Base-by-base conservation (phyloP, 1,140 invertebrate species). In the Himalopsyche phryganea region DNA sequence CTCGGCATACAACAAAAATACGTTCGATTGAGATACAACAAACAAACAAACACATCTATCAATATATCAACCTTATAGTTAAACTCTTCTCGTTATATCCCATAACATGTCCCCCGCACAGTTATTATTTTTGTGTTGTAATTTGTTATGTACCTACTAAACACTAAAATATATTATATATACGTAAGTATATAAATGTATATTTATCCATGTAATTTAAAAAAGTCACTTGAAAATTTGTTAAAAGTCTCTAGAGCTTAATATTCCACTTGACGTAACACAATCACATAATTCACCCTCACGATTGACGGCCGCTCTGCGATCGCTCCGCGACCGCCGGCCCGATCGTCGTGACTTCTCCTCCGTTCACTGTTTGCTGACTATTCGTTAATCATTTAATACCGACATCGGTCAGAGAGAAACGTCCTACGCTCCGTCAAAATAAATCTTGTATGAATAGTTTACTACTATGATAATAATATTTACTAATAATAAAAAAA, bases 81-180 rank as follows among this genome's bases (percentile, higher is more conserved):
- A 59, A 50, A 49, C 57, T 63, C 61, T 58, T 63, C 61, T 63
- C 61, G 42, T 59, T 55, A 49, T 59, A 56, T 56, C 56, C 35
- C 46, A 18, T 55, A 49, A 33, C 28, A 50, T 56, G 56, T 51
- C 53, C 44, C 47, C 38, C 57, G 52, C 61, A 60, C 51, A 59
- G 61, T 58, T 51, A 55, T 40, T 47, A 28, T 54, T 54, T 61
- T 63, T 59, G 18, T 57, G 50, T 60, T 60, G 50, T 58, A 64
- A 64, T 64, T 64, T 64, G 62, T 64, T 64, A 64, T 64, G 58
- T 60, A 60, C 58, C 62, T 64, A 64, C 62, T 64, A 64, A 56
- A 64, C 58, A 64, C 62, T 64, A 64, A 61, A 36, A 48, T 50
- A 61, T 50, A 53, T 28, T 50, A 52, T 58, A 47, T 54, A 58